Conservation (phyloP, 1,140 invertebrate species). For the Pectinophora gossypiella region DNA sequence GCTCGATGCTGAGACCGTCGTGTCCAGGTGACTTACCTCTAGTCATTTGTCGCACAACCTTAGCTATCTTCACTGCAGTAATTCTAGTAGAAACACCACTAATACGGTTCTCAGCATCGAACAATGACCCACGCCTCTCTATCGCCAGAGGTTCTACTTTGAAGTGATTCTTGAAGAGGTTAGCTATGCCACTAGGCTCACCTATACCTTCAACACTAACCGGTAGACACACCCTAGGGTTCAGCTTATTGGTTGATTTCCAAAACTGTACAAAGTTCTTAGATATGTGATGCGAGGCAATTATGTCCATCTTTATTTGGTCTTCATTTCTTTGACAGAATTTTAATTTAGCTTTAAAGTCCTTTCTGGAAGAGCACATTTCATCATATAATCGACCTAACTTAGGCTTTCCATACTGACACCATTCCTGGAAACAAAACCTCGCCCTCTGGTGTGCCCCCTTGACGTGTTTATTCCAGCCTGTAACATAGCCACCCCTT, state of each 20-base stretch:
- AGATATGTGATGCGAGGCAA: background rate
- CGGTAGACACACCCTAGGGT: background rate
- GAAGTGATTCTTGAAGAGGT: conserved; percentile 2
- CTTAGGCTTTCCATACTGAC: background rate
- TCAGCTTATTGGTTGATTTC: conserved; percentile 6
- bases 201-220: background rate
- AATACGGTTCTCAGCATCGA: too few relatives aligned
- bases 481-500: background rate
- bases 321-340: background rate
- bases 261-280: background rate
- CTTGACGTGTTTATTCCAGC: background rate
- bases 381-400: background rate
- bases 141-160: too few relatives aligned
- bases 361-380: background rate
- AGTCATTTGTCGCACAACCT: too few relatives aligned
- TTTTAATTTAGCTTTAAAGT: conserved; percentile 2
- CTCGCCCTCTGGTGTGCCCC: background rate
- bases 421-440: background rate
- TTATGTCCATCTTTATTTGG: background rate
- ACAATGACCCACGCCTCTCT: too few relatives aligned
- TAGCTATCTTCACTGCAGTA: too few relatives aligned
- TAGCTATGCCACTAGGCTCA: background rate
- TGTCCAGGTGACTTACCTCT: too few relatives aligned
- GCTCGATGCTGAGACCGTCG: too few relatives aligned
- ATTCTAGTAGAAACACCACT: too few relatives aligned